phyloP scores from a whole-genome alignment of 2,113 vertebrate genomes.

The Tursiops truncatus region DNA sequence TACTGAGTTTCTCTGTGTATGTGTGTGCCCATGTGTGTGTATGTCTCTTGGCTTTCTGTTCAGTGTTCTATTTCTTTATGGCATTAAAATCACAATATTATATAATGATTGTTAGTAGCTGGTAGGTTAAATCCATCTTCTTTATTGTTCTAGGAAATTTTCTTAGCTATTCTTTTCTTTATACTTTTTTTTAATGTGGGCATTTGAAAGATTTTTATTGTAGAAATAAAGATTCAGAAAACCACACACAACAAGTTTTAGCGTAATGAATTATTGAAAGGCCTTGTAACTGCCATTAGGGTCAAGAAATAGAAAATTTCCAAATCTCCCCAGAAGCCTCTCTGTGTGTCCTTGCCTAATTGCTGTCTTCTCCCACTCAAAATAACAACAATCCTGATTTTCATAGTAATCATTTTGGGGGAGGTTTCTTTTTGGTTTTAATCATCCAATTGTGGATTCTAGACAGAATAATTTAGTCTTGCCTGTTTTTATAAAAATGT shows the following conservation, averaged over 20 bases:
- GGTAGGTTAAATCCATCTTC: background rate
- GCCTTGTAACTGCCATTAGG: background rate
- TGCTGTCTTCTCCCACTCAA: background rate
- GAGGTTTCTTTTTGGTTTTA: background rate
- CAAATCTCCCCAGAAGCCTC: background rate
- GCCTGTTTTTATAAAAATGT: background rate
- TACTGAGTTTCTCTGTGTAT: background rate
- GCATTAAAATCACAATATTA: background rate
- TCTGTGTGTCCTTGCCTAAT: background rate
- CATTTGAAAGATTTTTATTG: background rate
- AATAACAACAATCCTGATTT: background rate
- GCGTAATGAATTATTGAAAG: background rate
- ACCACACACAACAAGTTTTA: background rate
- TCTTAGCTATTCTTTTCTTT: background rate
- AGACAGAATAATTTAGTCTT: background rate
- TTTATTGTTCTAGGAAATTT: background rate
- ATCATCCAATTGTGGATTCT: background rate
- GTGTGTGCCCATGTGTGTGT: background rate
- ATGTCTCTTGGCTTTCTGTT: background rate
- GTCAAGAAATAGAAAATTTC: background rate
- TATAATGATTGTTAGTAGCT: background rate
- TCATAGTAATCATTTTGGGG: background rate
- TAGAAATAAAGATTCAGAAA: background rate
- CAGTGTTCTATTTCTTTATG: background rate
- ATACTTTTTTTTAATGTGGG: background rate